Base-by-base conservation (phyloP, 2,113 vertebrate species). In the Triplophysa siluroides region DNA sequence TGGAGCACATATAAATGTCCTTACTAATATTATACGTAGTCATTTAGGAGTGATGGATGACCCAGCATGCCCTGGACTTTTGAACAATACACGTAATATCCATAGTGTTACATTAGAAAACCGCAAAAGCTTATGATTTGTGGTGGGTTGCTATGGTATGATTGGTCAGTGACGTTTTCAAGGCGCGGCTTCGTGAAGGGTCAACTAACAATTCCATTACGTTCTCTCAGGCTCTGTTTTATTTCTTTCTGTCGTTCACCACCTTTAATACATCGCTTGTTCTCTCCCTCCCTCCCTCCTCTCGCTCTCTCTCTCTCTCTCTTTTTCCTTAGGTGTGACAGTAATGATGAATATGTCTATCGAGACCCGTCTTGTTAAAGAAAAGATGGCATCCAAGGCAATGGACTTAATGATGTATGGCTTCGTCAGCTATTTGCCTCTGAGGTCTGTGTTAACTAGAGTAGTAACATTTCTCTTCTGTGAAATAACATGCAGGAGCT, bases 301-400 rank as follows among this genome's bases (percentile, higher is more conserved):
- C 9, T 14, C 33, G n/a, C n/a, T 6, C 12, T 29, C 54, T 63
- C 21, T 12, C 54, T 58, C 72, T 73, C 9, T 14, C 33, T 54
- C 29, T 74, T 74, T 78, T 70, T 82, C 84, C 78, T 83, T 76
- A 86, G 86, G 89, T 86, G 87, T 89, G 90, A 90, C 86, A 85
- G 80, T 82, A 87, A 83, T 90, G 88, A 91, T 86, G 87, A 90
- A 91, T 90, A 89, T 88, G 88, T 88, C 90, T 90, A 88, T 75
- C 62, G 89, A 87, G 89, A 89, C 86, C 89, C 77, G 76, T 88
- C 86, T 89, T 89, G 83, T 86, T 91, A 89, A 85, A 85, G 85
- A 87, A 87, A 83, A 85, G 86, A 88, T 83, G 86, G 73, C 86
- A 88, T 89, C 86, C 78, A 89, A 85, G 78, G 81, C 86, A 86